Evolutionary conservation across 1,140 invertebrate genomes (phyloP), one percentile per base, ranked within the genome.

Genomic region (Dendrolimus punctatus): DNA sequence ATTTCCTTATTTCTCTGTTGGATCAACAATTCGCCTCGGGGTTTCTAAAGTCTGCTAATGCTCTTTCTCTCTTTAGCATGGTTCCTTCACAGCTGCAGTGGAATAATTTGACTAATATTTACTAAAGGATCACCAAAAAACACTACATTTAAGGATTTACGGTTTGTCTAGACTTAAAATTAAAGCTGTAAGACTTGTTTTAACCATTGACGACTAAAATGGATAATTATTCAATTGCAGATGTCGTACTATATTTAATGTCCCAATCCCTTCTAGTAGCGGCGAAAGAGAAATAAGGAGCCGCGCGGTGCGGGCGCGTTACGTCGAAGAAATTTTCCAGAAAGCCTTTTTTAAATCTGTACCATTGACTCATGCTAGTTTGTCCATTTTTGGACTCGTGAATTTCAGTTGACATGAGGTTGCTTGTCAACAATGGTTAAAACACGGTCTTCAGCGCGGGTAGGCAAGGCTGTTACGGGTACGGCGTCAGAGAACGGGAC

Each of bases 391-490:
- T 64, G 79, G 79, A 82, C 78, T 69, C 65, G 60, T 84, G 65
- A 70, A 80, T 85, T 84, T 86, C 82, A 84, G 80, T 84, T 86
- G 76, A 84, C 70, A 81, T 81, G 80, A 84, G 66, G 70, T 83
- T 65, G 71, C 68, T 74, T 73, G 72, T 83, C 80, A 78, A 83
- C 80, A 86, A 86, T 86, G 83, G 83, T 85, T 86, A 86, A 86
- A 86, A 86, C 83, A 86, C 75, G 83, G 67, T 86, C 83, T 83
- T 79, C 83, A 80, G 81, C 83, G 70, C 73, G 83, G 60, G 83
- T 86, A 86, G 83, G 74, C 67, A 81, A 66, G 56, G 75, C 70
- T 66, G 71, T 71, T 63, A 65, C 71, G 70, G 71, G 66, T 72
- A 73, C 71, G 61, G 64, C 80, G 58, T 62, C 80, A 43, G 80